These are phyloP conservation scores for Gadopsis bispinosus DNA, from an alignment of 2,797 vertebrate species.

Conservation along the genomic window DNA sequence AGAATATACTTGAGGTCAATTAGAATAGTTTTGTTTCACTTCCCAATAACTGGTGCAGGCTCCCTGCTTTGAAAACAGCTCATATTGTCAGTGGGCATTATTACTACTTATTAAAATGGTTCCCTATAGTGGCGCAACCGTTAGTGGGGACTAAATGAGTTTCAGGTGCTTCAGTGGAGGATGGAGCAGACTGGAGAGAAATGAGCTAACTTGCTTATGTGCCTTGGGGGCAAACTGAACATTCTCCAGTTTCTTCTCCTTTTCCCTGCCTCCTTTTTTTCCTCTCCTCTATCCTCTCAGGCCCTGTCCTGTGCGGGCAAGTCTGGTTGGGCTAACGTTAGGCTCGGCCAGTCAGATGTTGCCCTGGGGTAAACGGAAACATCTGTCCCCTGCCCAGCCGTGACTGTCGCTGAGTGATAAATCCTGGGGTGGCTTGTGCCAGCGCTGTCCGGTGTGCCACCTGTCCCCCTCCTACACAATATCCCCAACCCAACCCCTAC, in stretches of 20 bases:
- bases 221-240: slow-evolving; percentile 67
- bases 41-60: slow-evolving; percentile 58
- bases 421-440: slow-evolving; percentile 81
- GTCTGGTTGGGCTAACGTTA: slow-evolving; percentile 67
- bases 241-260: slow-evolving; percentile 66
- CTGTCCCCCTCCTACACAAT: slow-evolving; percentile 79
- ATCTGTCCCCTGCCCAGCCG: slow-evolving; percentile 84
- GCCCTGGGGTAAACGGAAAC: slow-evolving; percentile 84
- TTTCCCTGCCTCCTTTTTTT: slow-evolving; percentile 22
- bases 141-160: slow-evolving; percentile 82
- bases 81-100: slow-evolving; percentile 77
- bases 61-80: slow-evolving; percentile 73
- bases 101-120: slow-evolving; percentile 84
- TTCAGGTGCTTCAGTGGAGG: slow-evolving; percentile 80
- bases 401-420: slow-evolving; percentile 84
- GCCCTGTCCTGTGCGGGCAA: slow-evolving; percentile 52
- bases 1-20: slow-evolving; percentile 43
- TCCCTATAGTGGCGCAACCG: slow-evolving; percentile 78
- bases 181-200: slow-evolving; percentile 77
- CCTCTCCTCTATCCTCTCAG: slow-evolving; percentile 41
- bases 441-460: slow-evolving; percentile 79
- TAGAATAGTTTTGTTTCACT: slow-evolving; percentile 57
- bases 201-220: slow-evolving; percentile 71
- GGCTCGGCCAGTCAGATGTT: slow-evolving; percentile 79
- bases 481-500: slow-evolving; percentile 55